Percentiles rank a stretch among this genome's conserved stretches.
phyloP scores from a whole-genome alignment of 1,140 invertebrate genomes.

The Brachionus plicatilis region DNA sequence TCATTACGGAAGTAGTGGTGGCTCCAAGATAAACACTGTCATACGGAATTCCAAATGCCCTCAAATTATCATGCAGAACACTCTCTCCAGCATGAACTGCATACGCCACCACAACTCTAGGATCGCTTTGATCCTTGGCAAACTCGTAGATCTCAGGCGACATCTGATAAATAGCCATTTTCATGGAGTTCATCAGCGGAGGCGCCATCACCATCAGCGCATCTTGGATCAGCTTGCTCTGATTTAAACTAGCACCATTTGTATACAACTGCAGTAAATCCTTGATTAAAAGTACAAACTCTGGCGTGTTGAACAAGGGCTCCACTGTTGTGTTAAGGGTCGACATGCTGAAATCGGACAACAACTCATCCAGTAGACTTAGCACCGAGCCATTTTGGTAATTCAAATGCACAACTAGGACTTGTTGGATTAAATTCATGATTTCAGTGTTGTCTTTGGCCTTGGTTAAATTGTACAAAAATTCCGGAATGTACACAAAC shows the following conservation, averaged over 20 bases:
- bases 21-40: background rate
- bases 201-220: background rate
- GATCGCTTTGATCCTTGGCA: background rate
- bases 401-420: background rate
- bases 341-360: background rate
- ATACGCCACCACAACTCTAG: background rate
- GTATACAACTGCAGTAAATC: background rate
- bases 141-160: background rate
- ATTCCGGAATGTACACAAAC: background rate
- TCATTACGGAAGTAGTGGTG: background rate
- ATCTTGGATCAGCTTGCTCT: background rate
- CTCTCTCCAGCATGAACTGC: background rate
- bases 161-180: background rate
- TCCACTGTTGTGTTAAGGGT: background rate
- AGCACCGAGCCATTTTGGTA: background rate
- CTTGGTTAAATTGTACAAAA: background rate
- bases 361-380: background rate
- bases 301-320: background rate
- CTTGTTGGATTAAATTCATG: background rate
- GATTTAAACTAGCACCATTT: background rate
- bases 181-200: background rate
- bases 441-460: background rate
- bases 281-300: background rate
- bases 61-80: background rate
- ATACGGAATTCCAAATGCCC: background rate